Base-by-base conservation (phyloP, 2,113 vertebrate species). In the Xiphophorus hellerii region DNA sequence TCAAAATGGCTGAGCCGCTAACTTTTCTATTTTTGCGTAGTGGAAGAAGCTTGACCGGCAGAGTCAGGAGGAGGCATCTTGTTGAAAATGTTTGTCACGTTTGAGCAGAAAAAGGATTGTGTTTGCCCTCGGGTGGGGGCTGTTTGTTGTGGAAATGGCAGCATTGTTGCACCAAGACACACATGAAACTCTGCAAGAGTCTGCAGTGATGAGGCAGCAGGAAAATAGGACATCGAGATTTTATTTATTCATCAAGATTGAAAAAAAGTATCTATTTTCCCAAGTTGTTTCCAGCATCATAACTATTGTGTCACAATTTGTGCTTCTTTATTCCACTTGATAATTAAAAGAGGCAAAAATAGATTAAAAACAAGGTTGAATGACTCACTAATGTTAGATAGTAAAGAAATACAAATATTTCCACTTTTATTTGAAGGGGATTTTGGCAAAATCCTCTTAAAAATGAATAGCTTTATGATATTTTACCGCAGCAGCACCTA, bases 1-100 rank as follows among this genome's bases (percentile, higher is more conserved):
- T 77, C 85, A 89, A 91, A 92, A 91, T 88, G 89, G 87, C 87
- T 35, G 85, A 82, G 84, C 28, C 8, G 22, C n/a, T n/a, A 37
- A 39, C 30, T 20, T 67, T 54, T 54, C 60, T 37, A 29, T 66
- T 79, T 30, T 54, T 42, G 15, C 1, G 39, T 14, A 42, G 62
- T 0, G 62, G 64, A 76, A 70, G 44, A 29, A 63, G 58, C 69
- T 74, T 69, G 67, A 75, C 60, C 80, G 86, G 29, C 35, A 28
- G 48, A 68, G 66, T 63, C 84, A 75, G 67, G 71, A 76, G 65
- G 71, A 78, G 75, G 76, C 35, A 28, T 74, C 80, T 77, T 48
- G 62, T 75, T 77, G 37, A 83, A 82, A 35, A 82, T 71, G 61
- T 88, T 85, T 81, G 82, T 84, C 73, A 25, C 29, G 63, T 75